Evolutionary conservation across 2,797 vertebrate genomes (phyloP).

Genomic region (Brotogeris chrysoptera): DNA sequence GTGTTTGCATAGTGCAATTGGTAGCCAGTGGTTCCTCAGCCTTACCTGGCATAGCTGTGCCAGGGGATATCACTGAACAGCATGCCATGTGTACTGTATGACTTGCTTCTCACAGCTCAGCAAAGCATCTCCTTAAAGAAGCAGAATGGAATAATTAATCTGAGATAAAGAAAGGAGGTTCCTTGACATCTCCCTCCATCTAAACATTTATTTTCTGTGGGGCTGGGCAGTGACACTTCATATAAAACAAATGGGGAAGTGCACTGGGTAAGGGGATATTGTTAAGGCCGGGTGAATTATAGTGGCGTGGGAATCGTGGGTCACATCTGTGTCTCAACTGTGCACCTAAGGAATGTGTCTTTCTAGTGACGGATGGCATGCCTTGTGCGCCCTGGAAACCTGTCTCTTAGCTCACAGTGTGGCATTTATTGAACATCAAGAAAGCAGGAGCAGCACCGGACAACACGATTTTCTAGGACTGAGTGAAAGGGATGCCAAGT

Average conservation of each 20-base stretch:
- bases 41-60: neutral
- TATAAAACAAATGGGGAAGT: neutral
- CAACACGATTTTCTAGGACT: neutral
- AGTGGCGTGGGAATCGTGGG: rapidly evolving
- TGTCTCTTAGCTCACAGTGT: neutral
- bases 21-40: neutral
- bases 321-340: neutral
- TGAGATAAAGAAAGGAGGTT: neutral
- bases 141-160: neutral
- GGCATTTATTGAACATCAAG: neutral
- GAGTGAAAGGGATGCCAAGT: neutral
- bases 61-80: neutral
- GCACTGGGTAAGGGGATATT: neutral
- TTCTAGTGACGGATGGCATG: neutral
- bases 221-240: neutral
- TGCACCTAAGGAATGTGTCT: neutral
- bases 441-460: neutral
- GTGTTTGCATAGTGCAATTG: neutral
- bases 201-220: neutral
- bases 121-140: neutral
- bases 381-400: neutral
- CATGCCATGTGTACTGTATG: neutral
- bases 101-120: neutral
- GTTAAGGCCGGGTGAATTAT: neutral
- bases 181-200: neutral